Evolutionary conservation across 1,140 invertebrate species (phyloP).

Genomic region (Dendrolimus kikuchii): DNA sequence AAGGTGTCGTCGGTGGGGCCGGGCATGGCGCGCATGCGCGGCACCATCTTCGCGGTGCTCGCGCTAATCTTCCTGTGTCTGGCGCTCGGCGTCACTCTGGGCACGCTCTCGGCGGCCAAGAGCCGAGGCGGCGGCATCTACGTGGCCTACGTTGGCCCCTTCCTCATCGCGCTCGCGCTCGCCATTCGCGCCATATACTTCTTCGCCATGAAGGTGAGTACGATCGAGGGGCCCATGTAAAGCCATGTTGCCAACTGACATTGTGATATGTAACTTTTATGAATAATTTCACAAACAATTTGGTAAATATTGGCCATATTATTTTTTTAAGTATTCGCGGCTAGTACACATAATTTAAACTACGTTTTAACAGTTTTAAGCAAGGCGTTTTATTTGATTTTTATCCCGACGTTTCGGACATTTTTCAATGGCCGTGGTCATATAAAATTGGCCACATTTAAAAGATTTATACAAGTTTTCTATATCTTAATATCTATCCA

Average conservation of each 20-base stretch:
- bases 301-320: no score
- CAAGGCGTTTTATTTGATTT: no score
- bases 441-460: no score
- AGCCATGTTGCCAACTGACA: slow-evolving; percentile 7
- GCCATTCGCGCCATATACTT: slow-evolving; percentile 88
- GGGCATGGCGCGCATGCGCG: slow-evolving; percentile 85
- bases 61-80: slow-evolving; percentile 81
- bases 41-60: slow-evolving; percentile 85
- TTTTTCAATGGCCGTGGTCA: no score
- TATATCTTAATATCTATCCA: no score
- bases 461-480: no score
- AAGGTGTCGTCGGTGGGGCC: slow-evolving; percentile 94
- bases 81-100: slow-evolving; percentile 85
- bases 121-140: slow-evolving; percentile 85
- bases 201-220: slow-evolving; percentile 91
- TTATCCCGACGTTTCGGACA: no score
- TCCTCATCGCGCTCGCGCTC: slow-evolving; percentile 81
- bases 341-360: no score
- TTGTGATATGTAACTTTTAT: no score
- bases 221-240: slow-evolving; percentile 87
- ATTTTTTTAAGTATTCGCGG: no score
- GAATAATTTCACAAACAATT: no score
- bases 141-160: slow-evolving; percentile 87
- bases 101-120: slow-evolving; percentile 71
- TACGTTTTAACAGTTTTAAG: no score